Conservation (phyloP, 2,888 invertebrate species). For the Epirrita christyi region DNA sequence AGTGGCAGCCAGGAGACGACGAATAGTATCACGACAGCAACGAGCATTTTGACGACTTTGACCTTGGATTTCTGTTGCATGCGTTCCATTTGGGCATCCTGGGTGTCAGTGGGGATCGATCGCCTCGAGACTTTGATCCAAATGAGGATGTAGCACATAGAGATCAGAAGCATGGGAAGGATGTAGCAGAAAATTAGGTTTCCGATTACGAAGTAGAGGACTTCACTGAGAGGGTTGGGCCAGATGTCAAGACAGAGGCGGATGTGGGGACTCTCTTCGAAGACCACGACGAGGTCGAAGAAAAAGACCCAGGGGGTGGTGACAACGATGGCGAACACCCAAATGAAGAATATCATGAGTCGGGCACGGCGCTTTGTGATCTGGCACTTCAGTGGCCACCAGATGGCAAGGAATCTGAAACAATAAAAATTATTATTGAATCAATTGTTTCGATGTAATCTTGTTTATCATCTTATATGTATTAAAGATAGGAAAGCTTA, state of each 20-base stretch:
- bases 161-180: slow-evolving; percentile 95
- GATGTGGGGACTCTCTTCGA: slow-evolving; percentile 90
- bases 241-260: slow-evolving; percentile 93
- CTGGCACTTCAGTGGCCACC: slow-evolving; percentile 96
- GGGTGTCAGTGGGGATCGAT: slow-evolving; percentile 95
- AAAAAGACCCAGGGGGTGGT: slow-evolving; percentile 96
- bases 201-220: slow-evolving; percentile 94
- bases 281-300: slow-evolving; percentile 92
- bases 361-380: slow-evolving; percentile 95
- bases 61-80: slow-evolving; percentile 98
- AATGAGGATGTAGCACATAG: slow-evolving; percentile 95
- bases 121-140: slow-evolving; percentile 96
- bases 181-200: slow-evolving; percentile 96
- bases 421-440: slow-evolving; percentile 51
- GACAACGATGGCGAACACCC: slow-evolving; percentile 93
- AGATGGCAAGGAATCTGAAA: slow-evolving; percentile 97
- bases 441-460: too few relatives aligned
- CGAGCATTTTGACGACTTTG: slow-evolving; percentile 97
- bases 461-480: too few relatives aligned
- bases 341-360: slow-evolving; percentile 94
- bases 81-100: slow-evolving; percentile 95
- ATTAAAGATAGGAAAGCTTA: too few relatives aligned
- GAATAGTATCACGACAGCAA: slow-evolving; percentile 96
- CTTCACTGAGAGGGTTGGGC: slow-evolving; percentile 93
- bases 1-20: slow-evolving; percentile 97